Base-by-base conservation (phyloP, 2,797 vertebrate species). In the Coluber constrictor region DNA sequence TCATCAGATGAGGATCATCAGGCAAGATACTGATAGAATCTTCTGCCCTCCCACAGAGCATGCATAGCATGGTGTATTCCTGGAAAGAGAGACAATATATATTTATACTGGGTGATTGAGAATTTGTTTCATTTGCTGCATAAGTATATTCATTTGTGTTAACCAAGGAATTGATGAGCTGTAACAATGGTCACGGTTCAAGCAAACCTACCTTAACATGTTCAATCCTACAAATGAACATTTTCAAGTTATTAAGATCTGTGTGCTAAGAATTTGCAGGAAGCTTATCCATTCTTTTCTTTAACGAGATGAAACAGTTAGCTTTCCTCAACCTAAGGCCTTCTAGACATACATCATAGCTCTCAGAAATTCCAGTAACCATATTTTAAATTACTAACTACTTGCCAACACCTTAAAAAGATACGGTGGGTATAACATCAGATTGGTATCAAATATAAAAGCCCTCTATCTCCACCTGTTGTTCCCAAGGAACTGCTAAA, bases 41-140 rank as follows among this genome's bases (percentile, higher is more conserved):
- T 96, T 99, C 99, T 0, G 99, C 99, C 94, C 99, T 99, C 94
- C 99, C 99, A 37, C 99, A 99, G 87, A 99, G 97, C 97, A 99
- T 98, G 96, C 99, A 99, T 92, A 99, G 97, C 99, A 99, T 99
- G 1, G 99, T 99, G 96, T 99, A 99, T 94, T 99, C 99, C 99
- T 99, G 95, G 5, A 92, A 97, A 4, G 92, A 96, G 94, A 96
- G 15, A 96, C 92, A 96, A 92, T 61, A 3, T 16, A 94, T 20
- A 88, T 59, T 96, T 92, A 96, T 47, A 10, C 4, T 27, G 87
- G 87, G 70, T 87, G 47, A 86, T 3, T 83, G 27, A 74, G 43
- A 93, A 51, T 86, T 27, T 63, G 3, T 29, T 90, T 83, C 51
- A 54, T 55, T n/a, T 87, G 86, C 29, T 74, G 43, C 2, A 15